These are phyloP conservation scores for Channallabes apus DNA, from an alignment of 2,797 vertebrate species.

Conservation along the genomic window DNA sequence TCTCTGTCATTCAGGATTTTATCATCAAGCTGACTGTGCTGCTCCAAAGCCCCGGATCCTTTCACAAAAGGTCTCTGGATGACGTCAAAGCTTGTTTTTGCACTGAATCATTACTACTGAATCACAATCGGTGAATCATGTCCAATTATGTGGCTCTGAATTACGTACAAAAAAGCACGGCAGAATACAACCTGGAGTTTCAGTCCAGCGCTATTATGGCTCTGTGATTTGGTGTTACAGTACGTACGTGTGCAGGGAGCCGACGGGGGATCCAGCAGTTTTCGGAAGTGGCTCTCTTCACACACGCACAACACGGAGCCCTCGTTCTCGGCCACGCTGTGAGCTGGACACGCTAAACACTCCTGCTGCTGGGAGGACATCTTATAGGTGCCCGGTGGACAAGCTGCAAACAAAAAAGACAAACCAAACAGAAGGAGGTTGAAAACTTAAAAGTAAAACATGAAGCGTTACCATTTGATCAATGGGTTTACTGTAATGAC, in stretches of 20 bases:
- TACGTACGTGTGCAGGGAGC: constrained; percentile 86
- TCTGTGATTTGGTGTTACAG: neutral
- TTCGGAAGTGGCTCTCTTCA: constrained; percentile 88
- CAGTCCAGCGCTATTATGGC: too few species aligned
- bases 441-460: neutral
- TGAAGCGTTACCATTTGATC: neutral
- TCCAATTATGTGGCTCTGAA: neutral
- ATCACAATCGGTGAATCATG: neutral
- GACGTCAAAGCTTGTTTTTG: neutral
- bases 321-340: constrained; percentile 88
- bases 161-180: neutral
- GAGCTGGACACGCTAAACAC: constrained; percentile 90
- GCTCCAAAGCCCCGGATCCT: neutral
- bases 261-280: constrained; percentile 84
- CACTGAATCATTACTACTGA: neutral
- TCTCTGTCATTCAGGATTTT: neutral
- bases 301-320: constrained; percentile 86
- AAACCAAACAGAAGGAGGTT: neutral
- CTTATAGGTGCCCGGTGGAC: constrained; percentile 89
- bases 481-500: neutral
- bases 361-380: constrained; percentile 85
- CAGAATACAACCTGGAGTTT: too few species aligned
- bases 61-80: neutral
- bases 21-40: neutral
- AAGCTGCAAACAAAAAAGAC: constrained; percentile 72